phyloP scores from a whole-genome alignment of 2,113 vertebrate genomes.

The Nestor notabilis region DNA sequence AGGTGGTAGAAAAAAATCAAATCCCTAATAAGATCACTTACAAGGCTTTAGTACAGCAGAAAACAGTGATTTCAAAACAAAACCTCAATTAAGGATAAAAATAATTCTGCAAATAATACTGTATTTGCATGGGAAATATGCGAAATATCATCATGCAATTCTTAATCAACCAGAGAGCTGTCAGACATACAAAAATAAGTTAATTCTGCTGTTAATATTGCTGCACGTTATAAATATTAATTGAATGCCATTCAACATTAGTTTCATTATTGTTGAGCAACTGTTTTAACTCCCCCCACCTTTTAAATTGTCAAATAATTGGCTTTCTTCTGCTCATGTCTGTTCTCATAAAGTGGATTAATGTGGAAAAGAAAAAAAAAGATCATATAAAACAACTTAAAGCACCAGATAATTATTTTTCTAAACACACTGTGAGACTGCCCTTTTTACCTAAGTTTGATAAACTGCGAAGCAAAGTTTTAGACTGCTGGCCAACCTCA shows the following conservation, averaged over 20 bases:
- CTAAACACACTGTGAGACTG: not conserved
- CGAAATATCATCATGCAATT: constrained; percentile 57
- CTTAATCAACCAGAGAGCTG: constrained; percentile 68
- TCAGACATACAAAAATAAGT: constrained; percentile 69
- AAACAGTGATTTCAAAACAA: constrained; percentile 54
- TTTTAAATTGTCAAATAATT: constrained; percentile 61
- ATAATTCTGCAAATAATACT: constrained; percentile 65
- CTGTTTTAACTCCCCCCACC: constrained; percentile 19
- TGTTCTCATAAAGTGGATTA: constrained; percentile 21
- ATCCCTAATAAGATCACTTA: constrained; percentile 7
- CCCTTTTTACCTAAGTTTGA: not conserved
- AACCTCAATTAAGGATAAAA: constrained; percentile 59
- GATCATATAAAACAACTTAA: not conserved
- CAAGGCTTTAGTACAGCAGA: not conserved
- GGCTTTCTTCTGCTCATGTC: constrained; percentile 30
- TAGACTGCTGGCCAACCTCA: not conserved
- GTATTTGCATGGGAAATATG: constrained; percentile 59
- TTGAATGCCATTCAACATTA: constrained; percentile 63
- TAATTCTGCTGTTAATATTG: constrained; percentile 65
- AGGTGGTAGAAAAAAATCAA: not conserved
- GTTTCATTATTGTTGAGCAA: constrained; percentile 61
- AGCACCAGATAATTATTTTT: not conserved
- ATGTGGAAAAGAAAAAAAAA: not conserved
- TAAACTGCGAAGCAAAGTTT: not conserved
- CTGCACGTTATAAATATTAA: constrained; percentile 66